A percentile compares a stretch with the other conserved stretches of the same genome.
Evolutionary conservation across 2,888 invertebrate species (phyloP).

Genomic region (Scrobipalpa costella): DNA sequence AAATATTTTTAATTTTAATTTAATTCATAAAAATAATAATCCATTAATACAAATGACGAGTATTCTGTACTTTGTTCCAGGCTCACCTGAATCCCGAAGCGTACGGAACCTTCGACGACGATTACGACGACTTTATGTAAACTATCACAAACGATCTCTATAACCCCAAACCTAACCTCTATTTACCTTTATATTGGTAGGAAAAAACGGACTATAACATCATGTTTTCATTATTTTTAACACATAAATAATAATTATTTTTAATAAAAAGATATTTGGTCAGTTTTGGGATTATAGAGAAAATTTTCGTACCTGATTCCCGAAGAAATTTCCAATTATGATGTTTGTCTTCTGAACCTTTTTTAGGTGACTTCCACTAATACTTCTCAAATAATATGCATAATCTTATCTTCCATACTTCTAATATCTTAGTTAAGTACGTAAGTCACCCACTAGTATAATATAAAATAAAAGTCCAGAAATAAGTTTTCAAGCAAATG

Average conservation of each 20-base stretch:
- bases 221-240: too few species aligned
- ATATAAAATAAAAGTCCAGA: too few species aligned
- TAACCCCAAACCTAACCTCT: constrained; percentile 14
- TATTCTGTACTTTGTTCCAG: constrained; percentile 57
- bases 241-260: not conserved
- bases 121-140: constrained; percentile 91
- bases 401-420: not conserved
- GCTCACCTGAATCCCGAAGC: constrained; percentile 84
- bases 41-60: too few species aligned
- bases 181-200: not conserved
- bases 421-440: not conserved
- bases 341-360: constrained; percentile 7
- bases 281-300: constrained; percentile 13
- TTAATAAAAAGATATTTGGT: not conserved
- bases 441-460: not conserved
- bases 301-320: constrained; percentile 6
- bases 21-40: too few species aligned
- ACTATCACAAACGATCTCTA: constrained; percentile 28
- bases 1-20: too few species aligned
- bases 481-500: not conserved
- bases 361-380: not conserved
- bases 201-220: not conserved
- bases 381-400: not conserved
- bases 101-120: constrained; percentile 83
- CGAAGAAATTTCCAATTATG: constrained; percentile 13